Evolutionary conservation across 1,140 invertebrate genomes (phyloP).

Genomic region (Conus betulinus): DNA sequence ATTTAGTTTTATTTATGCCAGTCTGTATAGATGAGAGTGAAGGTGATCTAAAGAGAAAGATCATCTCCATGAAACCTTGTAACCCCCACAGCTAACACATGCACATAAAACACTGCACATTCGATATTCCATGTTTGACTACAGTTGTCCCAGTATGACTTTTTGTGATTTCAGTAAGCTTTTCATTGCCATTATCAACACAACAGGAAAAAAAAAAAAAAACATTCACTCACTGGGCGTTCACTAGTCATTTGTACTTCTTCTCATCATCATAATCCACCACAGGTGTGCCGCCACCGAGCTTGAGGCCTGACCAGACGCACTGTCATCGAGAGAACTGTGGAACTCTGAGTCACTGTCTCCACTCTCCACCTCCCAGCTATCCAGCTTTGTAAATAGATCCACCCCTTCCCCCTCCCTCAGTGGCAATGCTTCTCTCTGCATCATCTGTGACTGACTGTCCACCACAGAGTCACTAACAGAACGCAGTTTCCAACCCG

Average conservation of each 20-base stretch:
- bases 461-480: not conserved
- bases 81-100: too few relatives aligned
- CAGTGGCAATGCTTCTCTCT: not conserved
- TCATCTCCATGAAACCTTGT: too few relatives aligned
- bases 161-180: too few relatives aligned
- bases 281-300: not conserved
- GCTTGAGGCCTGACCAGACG: not conserved
- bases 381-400: not conserved
- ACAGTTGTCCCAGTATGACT: too few relatives aligned
- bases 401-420: not conserved
- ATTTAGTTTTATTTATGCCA: too few relatives aligned
- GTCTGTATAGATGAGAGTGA: too few relatives aligned
- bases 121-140: too few relatives aligned
- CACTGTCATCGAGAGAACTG: conserved; percentile 13
- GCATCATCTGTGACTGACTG: not conserved
- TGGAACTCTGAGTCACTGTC: conserved; percentile 16
- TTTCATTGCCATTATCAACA: not conserved
- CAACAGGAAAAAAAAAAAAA: not conserved
- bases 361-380: conserved; percentile 18
- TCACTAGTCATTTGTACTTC: conserved; percentile 24
- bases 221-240: not conserved
- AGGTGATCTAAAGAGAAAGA: too few relatives aligned
- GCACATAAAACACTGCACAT: too few relatives aligned
- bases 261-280: conserved; percentile 33
- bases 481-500: not conserved